Evolutionary conservation across 2,888 invertebrate species (phyloP).

Genomic region (Blastobasis adustella): DNA sequence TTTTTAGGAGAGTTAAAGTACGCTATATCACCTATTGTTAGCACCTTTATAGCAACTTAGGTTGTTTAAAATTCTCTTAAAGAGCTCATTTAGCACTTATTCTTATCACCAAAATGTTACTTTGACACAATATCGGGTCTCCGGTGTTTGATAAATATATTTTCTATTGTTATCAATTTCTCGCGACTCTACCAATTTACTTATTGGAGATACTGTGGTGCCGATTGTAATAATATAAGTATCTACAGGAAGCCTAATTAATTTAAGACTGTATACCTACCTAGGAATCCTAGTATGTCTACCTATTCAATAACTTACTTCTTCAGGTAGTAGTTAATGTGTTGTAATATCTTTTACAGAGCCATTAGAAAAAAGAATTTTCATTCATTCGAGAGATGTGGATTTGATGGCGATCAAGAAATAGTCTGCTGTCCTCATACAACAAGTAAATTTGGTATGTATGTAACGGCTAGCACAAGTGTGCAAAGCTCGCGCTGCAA

Average conservation of each 20-base stretch:
- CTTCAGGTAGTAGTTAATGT: neutral
- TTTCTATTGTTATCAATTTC: neutral
- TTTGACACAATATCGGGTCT: no score
- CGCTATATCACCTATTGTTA: neutral
- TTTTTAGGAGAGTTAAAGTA: neutral
- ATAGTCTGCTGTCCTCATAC: slow-evolving; percentile 64
- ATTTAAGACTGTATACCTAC: neutral
- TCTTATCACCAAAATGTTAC: neutral
- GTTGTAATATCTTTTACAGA: slow-evolving; percentile 20
- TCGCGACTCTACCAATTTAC: neutral
- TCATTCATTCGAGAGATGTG: slow-evolving; percentile 53
- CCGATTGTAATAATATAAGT: neutral
- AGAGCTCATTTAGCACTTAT: neutral
- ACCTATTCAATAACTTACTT: neutral
- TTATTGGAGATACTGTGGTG: neutral
- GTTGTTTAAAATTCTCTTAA: neutral
- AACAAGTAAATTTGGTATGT: slow-evolving; percentile 34
- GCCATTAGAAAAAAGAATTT: slow-evolving; percentile 28
- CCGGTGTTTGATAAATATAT: neutral
- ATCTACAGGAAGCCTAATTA: neutral
- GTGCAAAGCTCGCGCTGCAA: no score
- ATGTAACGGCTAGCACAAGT: neutral
- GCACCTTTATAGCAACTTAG: neutral
- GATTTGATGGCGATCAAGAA: slow-evolving; percentile 49
- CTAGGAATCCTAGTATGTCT: neutral